Evolutionary conservation across 35 echinoderm and acorn worm genomes (phyloP).

Genomic region (Strongylocentrotus purpuratus): DNA sequence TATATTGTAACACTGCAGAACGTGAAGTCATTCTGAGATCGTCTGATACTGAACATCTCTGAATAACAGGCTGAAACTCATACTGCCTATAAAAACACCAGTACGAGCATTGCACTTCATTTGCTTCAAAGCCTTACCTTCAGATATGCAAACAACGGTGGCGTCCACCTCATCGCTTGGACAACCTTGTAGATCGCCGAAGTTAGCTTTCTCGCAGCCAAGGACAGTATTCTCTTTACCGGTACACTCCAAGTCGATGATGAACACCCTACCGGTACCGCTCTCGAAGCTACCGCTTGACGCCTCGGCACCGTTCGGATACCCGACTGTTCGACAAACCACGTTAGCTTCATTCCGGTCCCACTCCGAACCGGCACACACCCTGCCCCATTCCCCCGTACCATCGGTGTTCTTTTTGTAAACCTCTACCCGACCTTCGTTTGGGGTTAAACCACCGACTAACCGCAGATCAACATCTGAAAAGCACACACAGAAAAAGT

Average conservation of each 20-base stretch:
- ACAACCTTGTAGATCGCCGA: not conserved
- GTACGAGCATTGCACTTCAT: not conserved
- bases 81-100: not conserved
- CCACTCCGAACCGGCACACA: not conserved
- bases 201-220: not conserved
- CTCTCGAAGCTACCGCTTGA: not conserved
- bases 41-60: too few relatives aligned
- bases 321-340: not conserved
- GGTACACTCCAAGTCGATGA: not conserved
- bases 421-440: slow-evolving; percentile 1
- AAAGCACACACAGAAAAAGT: not conserved
- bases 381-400: not conserved
- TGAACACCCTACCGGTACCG: not conserved
- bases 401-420: too few relatives aligned
- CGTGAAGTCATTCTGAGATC: too few relatives aligned
- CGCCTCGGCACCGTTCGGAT: not conserved
- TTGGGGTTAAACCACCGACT: not conserved
- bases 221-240: not conserved
- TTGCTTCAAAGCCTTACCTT: not conserved
- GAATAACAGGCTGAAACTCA: not conserved
- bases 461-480: not conserved
- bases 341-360: not conserved
- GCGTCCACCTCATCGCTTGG: not conserved
- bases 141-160: not conserved
- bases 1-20: too few relatives aligned